Evolutionary conservation across 2,888 invertebrate species (phyloP).

Genomic region (Tetanocera ferruginea): DNA sequence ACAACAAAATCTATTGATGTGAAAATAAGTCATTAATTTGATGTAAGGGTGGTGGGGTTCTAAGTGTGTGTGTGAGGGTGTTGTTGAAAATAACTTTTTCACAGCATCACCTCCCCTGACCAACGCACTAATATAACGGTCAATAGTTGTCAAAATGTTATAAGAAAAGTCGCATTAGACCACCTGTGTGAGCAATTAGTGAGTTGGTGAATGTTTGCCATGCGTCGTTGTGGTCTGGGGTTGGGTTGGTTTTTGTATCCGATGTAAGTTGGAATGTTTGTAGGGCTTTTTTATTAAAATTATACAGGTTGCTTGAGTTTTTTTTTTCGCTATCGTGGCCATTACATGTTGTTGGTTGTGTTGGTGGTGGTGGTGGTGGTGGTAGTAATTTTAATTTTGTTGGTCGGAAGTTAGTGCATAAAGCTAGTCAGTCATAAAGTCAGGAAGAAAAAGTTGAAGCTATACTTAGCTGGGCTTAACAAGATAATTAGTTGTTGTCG

Average conservation of each 20-base stretch:
- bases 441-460: not conserved
- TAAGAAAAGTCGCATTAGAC: not conserved
- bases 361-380: too few relatives aligned
- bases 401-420: not conserved
- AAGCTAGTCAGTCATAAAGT: too few relatives aligned
- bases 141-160: conserved; percentile 5
- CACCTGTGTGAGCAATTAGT: conserved; percentile 2
- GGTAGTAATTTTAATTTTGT: not conserved
- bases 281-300: too few relatives aligned
- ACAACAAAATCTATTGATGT: not conserved
- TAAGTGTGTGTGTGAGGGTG: not conserved
- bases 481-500: conserved; percentile 14
- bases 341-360: too few relatives aligned
- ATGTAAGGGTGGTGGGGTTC: not conserved
- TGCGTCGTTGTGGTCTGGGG: not conserved
- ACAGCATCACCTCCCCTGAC: not conserved
- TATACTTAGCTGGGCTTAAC: conserved; percentile 1
- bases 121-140: not conserved
- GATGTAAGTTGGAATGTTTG: too few relatives aligned
- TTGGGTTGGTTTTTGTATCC: too few relatives aligned
- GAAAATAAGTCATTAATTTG: not conserved
- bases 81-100: not conserved
- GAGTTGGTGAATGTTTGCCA: not conserved
- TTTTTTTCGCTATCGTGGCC: too few relatives aligned
- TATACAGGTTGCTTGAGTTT: too few relatives aligned